A percentile compares a stretch with the other conserved stretches of the same genome.
Evolutionary conservation across 2,888 invertebrate genomes (phyloP).

Genomic region (Sericinus montela): DNA sequence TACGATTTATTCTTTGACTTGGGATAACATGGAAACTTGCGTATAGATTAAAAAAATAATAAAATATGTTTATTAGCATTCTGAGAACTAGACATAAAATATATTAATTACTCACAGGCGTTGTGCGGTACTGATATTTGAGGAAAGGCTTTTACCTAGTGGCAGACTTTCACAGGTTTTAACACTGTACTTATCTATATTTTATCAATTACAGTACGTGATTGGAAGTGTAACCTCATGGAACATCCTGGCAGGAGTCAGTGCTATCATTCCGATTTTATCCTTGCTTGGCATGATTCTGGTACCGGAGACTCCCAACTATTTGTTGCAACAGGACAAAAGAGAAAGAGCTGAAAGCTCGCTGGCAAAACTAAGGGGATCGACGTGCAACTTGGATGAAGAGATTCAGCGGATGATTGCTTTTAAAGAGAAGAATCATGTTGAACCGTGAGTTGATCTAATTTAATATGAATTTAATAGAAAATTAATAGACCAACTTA

Average conservation of each 20-base stretch:
- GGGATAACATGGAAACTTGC: too few species aligned
- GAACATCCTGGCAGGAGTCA: constrained; percentile 82
- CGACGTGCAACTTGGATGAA: constrained; percentile 79
- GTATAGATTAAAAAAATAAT: too few species aligned
- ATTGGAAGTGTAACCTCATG: constrained; percentile 81
- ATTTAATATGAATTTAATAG: too few species aligned
- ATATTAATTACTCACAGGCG: too few species aligned
- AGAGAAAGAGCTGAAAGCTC: constrained; percentile 80
- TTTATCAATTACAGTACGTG: constrained; percentile 68
- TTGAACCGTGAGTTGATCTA: constrained; percentile 68
- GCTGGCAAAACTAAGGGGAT: constrained; percentile 79
- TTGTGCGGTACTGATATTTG: too few species aligned
- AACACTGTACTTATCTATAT: neutral
- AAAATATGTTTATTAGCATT: too few species aligned
- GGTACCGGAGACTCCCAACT: constrained; percentile 87
- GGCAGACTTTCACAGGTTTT: too few species aligned
- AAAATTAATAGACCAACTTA: too few species aligned
- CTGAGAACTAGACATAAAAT: too few species aligned
- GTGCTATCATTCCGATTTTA: constrained; percentile 79
- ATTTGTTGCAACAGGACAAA: constrained; percentile 80
- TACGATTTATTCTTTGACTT: too few species aligned
- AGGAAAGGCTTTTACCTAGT: too few species aligned
- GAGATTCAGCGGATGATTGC: constrained; percentile 81
- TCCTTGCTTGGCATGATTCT: constrained; percentile 80
- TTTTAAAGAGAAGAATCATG: constrained; percentile 82